phyloP scores from a whole-genome alignment of 2,113 vertebrate species.

The Pedionomus torquatus region DNA sequence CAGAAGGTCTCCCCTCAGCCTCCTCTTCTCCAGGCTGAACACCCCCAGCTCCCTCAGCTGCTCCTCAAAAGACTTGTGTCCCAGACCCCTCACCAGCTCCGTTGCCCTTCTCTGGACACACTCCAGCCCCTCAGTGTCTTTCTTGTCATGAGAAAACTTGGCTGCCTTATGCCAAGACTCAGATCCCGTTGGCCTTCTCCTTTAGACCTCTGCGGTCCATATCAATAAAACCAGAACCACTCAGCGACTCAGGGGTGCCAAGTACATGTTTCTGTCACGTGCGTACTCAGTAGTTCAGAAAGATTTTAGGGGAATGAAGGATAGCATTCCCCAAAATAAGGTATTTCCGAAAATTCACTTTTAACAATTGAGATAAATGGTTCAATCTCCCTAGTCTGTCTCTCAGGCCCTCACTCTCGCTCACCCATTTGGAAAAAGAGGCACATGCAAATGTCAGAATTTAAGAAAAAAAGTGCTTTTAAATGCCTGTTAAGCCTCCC shows the following conservation, averaged over 20 bases:
- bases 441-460: background rate
- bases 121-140: no score
- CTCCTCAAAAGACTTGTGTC: no score
- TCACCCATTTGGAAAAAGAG: background rate
- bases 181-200: background rate
- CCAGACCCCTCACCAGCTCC: no score
- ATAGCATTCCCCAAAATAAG: background rate
- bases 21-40: no score
- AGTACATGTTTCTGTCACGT: background rate
- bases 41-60: no score
- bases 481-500: background rate
- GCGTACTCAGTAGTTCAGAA: background rate
- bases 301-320: background rate
- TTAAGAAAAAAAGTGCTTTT: background rate
- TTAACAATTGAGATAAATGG: background rate
- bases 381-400: background rate
- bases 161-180: background rate
- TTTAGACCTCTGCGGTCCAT: background rate
- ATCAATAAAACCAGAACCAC: background rate
- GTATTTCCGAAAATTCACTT: background rate
- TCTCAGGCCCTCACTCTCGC: background rate
- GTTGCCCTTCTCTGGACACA: no score
- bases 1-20: no score
- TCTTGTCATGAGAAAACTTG: no score
- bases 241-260: background rate